Evolutionary conservation across 2,888 invertebrate species (phyloP).

Genomic region (Cotesia congregata): DNA sequence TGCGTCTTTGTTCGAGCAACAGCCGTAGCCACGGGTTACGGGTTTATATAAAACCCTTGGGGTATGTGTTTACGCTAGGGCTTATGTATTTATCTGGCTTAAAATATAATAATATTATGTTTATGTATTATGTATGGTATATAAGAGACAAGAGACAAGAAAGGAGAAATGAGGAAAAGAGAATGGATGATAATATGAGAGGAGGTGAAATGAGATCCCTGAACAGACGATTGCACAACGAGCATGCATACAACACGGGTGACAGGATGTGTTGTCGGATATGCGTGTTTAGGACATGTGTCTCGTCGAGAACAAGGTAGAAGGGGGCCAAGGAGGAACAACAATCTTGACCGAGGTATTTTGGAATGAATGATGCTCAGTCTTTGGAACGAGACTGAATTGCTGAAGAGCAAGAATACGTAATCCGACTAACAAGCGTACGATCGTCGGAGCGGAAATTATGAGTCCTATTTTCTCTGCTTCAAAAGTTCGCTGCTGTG

Average conservation of each 20-base stretch:
- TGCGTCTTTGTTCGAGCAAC: conserved; percentile 5
- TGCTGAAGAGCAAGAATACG: conserved; percentile 42
- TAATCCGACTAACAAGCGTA: conserved; percentile 47
- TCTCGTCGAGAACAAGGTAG: neutral
- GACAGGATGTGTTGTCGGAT: conserved; percentile 14
- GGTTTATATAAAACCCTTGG: conserved; percentile 14
- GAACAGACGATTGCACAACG: neutral
- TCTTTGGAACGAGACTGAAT: conserved; percentile 60
- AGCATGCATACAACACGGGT: neutral
- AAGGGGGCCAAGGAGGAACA: neutral
- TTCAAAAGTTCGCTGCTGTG: conserved; percentile 11
- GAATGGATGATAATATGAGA: too few relatives aligned
- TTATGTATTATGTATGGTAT: neutral
- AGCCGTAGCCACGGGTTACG: neutral
- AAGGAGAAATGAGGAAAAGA: too few relatives aligned
- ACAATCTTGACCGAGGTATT: conserved; percentile 31
- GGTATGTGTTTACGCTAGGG: neutral
- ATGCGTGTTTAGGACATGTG: conserved; percentile 14
- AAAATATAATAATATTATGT: neutral
- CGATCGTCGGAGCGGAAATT: conserved; percentile 53
- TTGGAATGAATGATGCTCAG: conserved; percentile 44
- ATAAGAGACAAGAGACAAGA: neutral
- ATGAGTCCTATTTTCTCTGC: conserved; percentile 32
- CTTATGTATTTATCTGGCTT: neutral
- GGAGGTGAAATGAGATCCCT: neutral